Percentiles rank a stretch among this genome's conserved stretches.
Evolutionary conservation across 2,888 invertebrate species (phyloP).

Genomic region (Molorchus minor): DNA sequence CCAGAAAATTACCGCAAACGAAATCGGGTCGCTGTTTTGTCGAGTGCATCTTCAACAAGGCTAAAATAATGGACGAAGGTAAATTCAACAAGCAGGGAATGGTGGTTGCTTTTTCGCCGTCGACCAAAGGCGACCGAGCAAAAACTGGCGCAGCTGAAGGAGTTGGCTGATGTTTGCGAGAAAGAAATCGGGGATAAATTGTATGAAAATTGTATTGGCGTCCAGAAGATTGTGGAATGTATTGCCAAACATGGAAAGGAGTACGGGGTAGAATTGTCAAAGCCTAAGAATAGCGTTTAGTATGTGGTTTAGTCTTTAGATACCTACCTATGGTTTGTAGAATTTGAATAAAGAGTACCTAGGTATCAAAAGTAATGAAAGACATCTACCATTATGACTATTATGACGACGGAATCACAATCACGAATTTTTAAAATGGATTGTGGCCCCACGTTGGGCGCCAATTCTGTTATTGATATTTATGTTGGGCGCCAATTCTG

Average conservation of each 20-base stretch:
- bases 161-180: slow-evolving; percentile 53
- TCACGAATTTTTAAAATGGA: too few species aligned
- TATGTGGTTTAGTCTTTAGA: too few species aligned
- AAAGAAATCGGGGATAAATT: slow-evolving; percentile 47
- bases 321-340: too few species aligned
- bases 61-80: slow-evolving; percentile 56
- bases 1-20: slow-evolving; percentile 52
- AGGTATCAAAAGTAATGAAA: too few species aligned
- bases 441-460: too few species aligned
- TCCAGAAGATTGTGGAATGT: slow-evolving; percentile 53
- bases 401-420: too few species aligned
- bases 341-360: too few species aligned
- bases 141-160: slow-evolving; percentile 50
- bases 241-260: slow-evolving; percentile 45
- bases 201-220: slow-evolving; percentile 50
- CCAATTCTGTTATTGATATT: too few species aligned
- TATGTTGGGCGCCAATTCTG: too few species aligned
- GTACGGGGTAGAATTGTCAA: slow-evolving; percentile 36
- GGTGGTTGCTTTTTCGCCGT: slow-evolving; percentile 50
- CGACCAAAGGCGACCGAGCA: slow-evolving; percentile 48
- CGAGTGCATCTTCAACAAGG: slow-evolving; percentile 55
- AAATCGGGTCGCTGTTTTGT: slow-evolving; percentile 49
- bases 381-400: too few species aligned
- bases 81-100: slow-evolving; percentile 55
- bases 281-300: too few species aligned